Evolutionary conservation across 2,888 invertebrate species (phyloP).

Genomic region (Melanchra persicariae): DNA sequence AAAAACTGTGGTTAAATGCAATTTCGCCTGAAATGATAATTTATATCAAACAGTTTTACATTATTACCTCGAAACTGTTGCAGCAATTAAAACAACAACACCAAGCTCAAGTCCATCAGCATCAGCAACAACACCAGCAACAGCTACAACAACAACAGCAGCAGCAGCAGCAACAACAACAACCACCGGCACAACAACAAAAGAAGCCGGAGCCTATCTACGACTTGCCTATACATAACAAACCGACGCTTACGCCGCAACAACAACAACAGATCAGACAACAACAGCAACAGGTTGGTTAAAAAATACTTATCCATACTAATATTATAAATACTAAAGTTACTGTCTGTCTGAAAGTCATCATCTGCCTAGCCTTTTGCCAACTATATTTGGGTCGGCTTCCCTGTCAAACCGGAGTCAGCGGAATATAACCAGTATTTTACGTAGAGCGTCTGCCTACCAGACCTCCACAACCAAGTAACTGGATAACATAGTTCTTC

Average conservation of each 20-base stretch:
- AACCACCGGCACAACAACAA: conserved; percentile 63
- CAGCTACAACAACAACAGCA: conserved; percentile 57
- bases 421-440: no score
- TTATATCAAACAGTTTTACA: neutral
- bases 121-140: conserved; percentile 46
- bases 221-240: conserved; percentile 87
- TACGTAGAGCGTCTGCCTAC: no score
- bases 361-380: no score
- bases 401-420: no score
- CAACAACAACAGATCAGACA: conserved; percentile 78
- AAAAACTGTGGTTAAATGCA: no score
- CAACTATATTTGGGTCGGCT: no score
- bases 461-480: no score
- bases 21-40: no score
- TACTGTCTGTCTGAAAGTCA: no score
- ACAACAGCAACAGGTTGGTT: conserved; percentile 68
- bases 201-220: conserved; percentile 87
- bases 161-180: conserved; percentile 17
- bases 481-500: no score
- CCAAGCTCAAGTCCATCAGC: conserved; percentile 50
- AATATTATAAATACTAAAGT: no score
- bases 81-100: conserved; percentile 76
- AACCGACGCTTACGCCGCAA: conserved; percentile 81
- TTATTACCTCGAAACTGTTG: neutral
- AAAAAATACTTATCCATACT: neutral